A percentile compares a stretch with the other conserved stretches of the same genome.
Conservation (phyloP, 2,888 invertebrate genomes). For the Ypsolopha scabrella region DNA sequence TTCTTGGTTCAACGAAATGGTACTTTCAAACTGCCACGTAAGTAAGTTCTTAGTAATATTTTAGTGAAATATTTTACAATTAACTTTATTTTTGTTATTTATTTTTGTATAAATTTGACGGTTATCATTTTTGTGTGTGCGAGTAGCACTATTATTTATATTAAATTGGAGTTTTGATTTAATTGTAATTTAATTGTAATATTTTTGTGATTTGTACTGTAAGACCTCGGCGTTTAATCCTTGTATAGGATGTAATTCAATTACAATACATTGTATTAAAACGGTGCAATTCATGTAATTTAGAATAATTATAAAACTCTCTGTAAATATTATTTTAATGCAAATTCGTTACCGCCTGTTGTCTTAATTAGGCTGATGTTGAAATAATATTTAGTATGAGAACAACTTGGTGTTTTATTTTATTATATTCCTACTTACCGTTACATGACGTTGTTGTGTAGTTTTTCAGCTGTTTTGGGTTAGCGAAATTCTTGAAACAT, state of each 20-base stretch:
- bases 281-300: slow-evolving; percentile 4
- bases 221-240: neutral
- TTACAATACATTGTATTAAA: neutral
- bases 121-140: slow-evolving; percentile 24
- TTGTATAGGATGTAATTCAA: neutral
- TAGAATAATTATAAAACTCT: slow-evolving; percentile 27
- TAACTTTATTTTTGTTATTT: slow-evolving; percentile 28
- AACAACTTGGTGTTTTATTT: slow-evolving; percentile 32
- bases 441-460: neutral
- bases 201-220: slow-evolving; percentile 12
- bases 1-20: slow-evolving; percentile 15
- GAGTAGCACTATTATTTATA: slow-evolving; percentile 9
- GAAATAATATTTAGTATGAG: slow-evolving; percentile 66
- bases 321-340: slow-evolving; percentile 65
- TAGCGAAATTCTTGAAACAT: no score
- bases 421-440: neutral
- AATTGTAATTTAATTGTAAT: slow-evolving; percentile 3
- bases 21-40: slow-evolving; percentile 13
- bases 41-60: slow-evolving; percentile 20
- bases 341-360: slow-evolving; percentile 24
- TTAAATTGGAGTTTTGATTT: neutral
- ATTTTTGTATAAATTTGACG: slow-evolving; percentile 33
- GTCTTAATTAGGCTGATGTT: slow-evolving; percentile 45
- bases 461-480: no score
- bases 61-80: slow-evolving; percentile 28